Evolutionary conservation across 2,797 vertebrate genomes (phyloP).

Genomic region (Anolis apletophallus): DNA sequence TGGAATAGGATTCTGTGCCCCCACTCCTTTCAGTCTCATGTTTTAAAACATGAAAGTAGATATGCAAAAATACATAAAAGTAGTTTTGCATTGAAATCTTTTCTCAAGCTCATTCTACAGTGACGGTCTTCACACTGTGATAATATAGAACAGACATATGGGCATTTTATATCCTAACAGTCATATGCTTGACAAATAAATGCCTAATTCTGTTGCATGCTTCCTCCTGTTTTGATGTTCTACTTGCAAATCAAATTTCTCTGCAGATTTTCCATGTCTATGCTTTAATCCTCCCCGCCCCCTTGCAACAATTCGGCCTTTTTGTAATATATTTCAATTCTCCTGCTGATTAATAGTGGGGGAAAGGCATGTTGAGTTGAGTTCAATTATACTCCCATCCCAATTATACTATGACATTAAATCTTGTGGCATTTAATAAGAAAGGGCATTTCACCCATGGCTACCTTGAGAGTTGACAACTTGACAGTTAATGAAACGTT

Average conservation of each 20-base stretch:
- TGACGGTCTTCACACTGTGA: slow-evolving; percentile 6
- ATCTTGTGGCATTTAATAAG: slow-evolving; percentile 83
- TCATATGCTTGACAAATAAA: slow-evolving; percentile 45
- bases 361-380: slow-evolving; percentile 75
- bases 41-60: slow-evolving; percentile 42
- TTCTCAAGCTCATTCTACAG: not conserved
- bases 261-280: slow-evolving; percentile 57
- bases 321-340: slow-evolving; percentile 74
- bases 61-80: not conserved
- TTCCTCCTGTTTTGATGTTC: slow-evolving; percentile 51
- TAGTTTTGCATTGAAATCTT: slow-evolving; percentile 16
- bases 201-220: slow-evolving; percentile 49
- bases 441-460: slow-evolving; percentile 83
- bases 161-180: slow-evolving; percentile 22
- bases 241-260: slow-evolving; percentile 62
- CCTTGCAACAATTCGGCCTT: slow-evolving; percentile 67
- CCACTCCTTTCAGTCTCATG: not conserved
- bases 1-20: slow-evolving; percentile 1
- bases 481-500: slow-evolving; percentile 73
- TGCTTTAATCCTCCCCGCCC: slow-evolving; percentile 36
- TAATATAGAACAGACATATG: slow-evolving; percentile 22
- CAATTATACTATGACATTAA: slow-evolving; percentile 83
- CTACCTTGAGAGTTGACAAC: slow-evolving; percentile 72
- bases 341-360: slow-evolving; percentile 75
- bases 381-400: slow-evolving; percentile 79